Evolutionary conservation across 2,888 invertebrate genomes (phyloP).

Genomic region (Agonopterix alstromeriana): DNA sequence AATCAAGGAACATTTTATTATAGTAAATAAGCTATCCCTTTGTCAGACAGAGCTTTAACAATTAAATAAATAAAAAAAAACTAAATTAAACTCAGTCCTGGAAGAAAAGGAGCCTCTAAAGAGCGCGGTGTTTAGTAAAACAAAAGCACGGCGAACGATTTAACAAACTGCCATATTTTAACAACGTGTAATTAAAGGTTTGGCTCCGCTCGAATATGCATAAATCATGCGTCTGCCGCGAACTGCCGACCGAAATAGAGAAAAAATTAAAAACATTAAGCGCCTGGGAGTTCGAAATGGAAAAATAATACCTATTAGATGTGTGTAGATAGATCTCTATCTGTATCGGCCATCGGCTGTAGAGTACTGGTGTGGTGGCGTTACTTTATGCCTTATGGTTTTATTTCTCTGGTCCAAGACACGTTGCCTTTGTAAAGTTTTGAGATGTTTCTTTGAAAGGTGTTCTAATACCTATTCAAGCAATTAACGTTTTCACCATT

Average conservation of each 20-base stretch:
- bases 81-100: constrained; percentile 29
- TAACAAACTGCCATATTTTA: constrained; percentile 78
- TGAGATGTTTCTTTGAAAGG: not conserved
- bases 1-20: too few species aligned
- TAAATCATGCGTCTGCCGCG: constrained; percentile 73
- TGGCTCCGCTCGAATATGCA: constrained; percentile 73
- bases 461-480: too few species aligned
- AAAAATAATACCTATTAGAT: constrained; percentile 17
- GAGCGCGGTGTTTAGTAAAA: constrained; percentile 66
- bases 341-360: not conserved
- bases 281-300: constrained; percentile 42
- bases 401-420: too few species aligned
- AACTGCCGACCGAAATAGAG: constrained; percentile 76
- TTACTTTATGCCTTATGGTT: too few species aligned
- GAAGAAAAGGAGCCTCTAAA: constrained; percentile 52
- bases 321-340: constrained; percentile 2
- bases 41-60: constrained; percentile 7
- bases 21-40: too few species aligned
- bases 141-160: constrained; percentile 69
- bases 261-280: constrained; percentile 75
- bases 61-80: constrained; percentile 31
- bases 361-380: too few species aligned
- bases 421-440: too few species aligned
- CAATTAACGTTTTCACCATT: too few species aligned
- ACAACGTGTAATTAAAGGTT: constrained; percentile 77